Evolutionary conservation across 2,888 invertebrate genomes (phyloP).

Genomic region (Callyntrura sp.): DNA sequence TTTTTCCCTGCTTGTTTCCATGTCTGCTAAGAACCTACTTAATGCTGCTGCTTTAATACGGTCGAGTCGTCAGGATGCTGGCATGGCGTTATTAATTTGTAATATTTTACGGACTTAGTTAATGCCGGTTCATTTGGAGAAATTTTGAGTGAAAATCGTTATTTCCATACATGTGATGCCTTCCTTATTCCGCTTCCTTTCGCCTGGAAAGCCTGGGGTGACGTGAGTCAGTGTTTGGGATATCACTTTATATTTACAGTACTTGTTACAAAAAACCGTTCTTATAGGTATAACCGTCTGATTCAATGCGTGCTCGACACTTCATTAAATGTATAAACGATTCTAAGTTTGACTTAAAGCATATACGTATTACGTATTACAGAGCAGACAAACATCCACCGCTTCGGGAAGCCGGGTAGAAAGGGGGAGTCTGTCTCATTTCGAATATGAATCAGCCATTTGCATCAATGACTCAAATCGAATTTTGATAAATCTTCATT

Average conservation of each 20-base stretch:
- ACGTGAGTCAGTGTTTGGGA: not conserved
- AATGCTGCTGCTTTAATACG: not conserved
- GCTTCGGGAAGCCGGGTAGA: not conserved
- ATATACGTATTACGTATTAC: not conserved
- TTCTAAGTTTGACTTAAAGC: not conserved
- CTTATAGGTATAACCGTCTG: not conserved
- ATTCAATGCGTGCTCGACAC: not conserved
- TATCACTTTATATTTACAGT: not conserved
- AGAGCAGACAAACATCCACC: slow-evolving; percentile 5
- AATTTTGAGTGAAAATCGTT: not conserved
- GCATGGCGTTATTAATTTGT: not conserved
- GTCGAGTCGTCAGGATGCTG: not conserved
- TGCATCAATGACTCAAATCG: slow-evolving; percentile 49
- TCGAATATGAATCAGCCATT: slow-evolving; percentile 50
- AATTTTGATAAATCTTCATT: slow-evolving; percentile 38
- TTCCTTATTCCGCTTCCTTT: not conserved
- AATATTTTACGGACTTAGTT: slow-evolving; percentile 7
- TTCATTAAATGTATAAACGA: slow-evolving; percentile 16
- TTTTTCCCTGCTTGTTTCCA: not conserved
- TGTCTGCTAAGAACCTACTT: slow-evolving; percentile 3
- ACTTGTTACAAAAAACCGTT: too few species aligned
- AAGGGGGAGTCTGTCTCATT: slow-evolving; percentile 37
- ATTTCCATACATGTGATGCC: not conserved
- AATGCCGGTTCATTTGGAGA: not conserved
- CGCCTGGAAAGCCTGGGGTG: not conserved